Evolutionary conservation across 1,140 invertebrate species (phyloP), one percentile per base, ranked within the genome.

Genomic region (Ptiloglossa arizonensis): DNA sequence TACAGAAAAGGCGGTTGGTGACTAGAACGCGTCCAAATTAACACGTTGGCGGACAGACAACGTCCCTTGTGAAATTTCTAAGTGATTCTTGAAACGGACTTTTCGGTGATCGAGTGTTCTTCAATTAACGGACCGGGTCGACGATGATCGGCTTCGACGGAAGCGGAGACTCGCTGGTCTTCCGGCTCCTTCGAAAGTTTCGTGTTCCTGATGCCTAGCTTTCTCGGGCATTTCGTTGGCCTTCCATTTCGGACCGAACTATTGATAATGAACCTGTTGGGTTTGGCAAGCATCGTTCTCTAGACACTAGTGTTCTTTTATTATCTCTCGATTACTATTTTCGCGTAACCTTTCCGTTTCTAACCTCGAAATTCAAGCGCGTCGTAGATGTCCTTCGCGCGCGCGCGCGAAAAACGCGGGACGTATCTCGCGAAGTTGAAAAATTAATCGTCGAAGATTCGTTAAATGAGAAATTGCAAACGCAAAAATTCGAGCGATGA

Each of bases 251-350:
- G 83, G 32, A 82, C 80, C 11, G 86, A 90, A 80, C 72, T 89
- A 19, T 48, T 88, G 22, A 81, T 88, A 24, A 89, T 89, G 86
- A 87, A 83, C 50, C 22, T 84, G 0, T 6, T 90, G 13, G 87
- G 87, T 32, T 54, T 86, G 80, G 89, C 88, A 67, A 88, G 80
- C 19, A 46, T 63, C n/a, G n/a, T n/a, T n/a, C 35, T 27, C 27
- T 1, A 41, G 17, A 24, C 2, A 15, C 1, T n/a, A 52, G 2
- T 0, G 0, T n/a, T 9, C 24, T 22, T 24, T 54, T 5, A 0
- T 15, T 27, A 2, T 9, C 15, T 1, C 1, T n/a, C 41, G 22
- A 22, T 19, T 19, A 0, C 19, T 50, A 48, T 50, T 41, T 32
- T 38, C 0, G 9, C 22, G 0, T 22, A 9, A 27, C 5, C 5